Percentiles rank a stretch among this genome's conserved stretches.
phyloP scores from a whole-genome alignment of 2,797 vertebrate species.

The Sibirionetta formosa region DNA sequence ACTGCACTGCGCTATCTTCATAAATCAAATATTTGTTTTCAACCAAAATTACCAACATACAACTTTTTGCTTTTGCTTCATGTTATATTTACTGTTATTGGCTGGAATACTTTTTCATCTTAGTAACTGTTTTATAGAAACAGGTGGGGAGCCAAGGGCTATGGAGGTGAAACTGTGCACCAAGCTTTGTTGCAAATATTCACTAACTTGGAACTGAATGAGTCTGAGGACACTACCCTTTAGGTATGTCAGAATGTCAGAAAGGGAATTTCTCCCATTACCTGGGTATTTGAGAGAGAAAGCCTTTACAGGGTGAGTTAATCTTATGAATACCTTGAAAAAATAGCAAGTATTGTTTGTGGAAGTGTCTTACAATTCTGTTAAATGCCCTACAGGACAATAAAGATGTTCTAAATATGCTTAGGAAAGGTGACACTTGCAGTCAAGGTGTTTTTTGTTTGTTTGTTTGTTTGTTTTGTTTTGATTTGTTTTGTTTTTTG shows the following conservation, averaged over 20 bases:
- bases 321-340: neutral
- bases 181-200: neutral
- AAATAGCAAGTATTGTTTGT: neutral
- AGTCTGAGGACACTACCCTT: neutral
- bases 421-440: neutral
- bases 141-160: rapidly evolving
- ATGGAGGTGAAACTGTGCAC: neutral
- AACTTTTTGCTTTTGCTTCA: neutral
- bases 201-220: neutral
- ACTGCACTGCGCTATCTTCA: rapidly evolving
- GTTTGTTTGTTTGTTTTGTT: too few species aligned
- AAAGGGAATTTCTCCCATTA: neutral
- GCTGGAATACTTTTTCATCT: neutral
- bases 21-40: neutral
- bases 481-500: too few species aligned
- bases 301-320: neutral
- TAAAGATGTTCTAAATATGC: neutral
- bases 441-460: neutral
- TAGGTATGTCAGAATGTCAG: neutral
- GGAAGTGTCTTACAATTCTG: neutral
- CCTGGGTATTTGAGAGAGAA: neutral
- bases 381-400: neutral
- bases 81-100: neutral
- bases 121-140: neutral
- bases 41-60: neutral